A percentile compares a stretch with the other conserved stretches of the same genome.
Conservation (phyloP, 2,113 vertebrate genomes). For the Lampris incognitus region DNA sequence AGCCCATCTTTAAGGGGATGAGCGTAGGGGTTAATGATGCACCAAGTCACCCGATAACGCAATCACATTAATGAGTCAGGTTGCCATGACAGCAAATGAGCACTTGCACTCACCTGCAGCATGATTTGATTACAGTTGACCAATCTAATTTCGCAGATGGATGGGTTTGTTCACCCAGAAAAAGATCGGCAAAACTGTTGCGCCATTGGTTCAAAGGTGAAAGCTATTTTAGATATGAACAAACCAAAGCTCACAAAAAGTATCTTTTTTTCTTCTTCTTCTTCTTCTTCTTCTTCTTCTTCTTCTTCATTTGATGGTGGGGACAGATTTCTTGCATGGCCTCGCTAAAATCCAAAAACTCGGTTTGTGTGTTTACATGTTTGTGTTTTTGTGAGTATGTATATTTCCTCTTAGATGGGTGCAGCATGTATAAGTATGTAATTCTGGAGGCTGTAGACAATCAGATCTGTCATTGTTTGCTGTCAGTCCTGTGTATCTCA, state of each 20-base stretch:
- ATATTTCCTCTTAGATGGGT: no score
- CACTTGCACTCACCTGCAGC: constrained; percentile 72
- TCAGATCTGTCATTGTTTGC: background rate
- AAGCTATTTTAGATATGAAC: constrained; percentile 14
- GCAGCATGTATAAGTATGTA: background rate
- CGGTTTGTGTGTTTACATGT: no score
- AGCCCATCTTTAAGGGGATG: constrained; percentile 25
- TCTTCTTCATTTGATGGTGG: background rate
- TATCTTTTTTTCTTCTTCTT: background rate
- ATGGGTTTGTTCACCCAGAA: constrained; percentile 50
- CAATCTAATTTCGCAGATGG: constrained; percentile 71
- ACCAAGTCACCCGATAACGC: constrained; percentile 74
- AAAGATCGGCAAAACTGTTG: constrained; percentile 57
- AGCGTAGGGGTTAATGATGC: constrained; percentile 57
- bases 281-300: background rate
- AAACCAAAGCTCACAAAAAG: background rate
- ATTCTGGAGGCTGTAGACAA: background rate
- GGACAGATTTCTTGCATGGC: no score
- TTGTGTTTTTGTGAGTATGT: no score
- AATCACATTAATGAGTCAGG: constrained; percentile 63
- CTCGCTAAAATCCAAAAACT: no score
- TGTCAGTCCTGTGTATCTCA: background rate
- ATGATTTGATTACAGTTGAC: constrained; percentile 75
- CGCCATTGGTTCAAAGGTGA: constrained; percentile 61
- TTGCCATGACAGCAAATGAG: constrained; percentile 53